Percentiles rank a stretch among this genome's conserved stretches.
Conservation (phyloP, 2,113 vertebrate species). For the Indicator maculatus region DNA sequence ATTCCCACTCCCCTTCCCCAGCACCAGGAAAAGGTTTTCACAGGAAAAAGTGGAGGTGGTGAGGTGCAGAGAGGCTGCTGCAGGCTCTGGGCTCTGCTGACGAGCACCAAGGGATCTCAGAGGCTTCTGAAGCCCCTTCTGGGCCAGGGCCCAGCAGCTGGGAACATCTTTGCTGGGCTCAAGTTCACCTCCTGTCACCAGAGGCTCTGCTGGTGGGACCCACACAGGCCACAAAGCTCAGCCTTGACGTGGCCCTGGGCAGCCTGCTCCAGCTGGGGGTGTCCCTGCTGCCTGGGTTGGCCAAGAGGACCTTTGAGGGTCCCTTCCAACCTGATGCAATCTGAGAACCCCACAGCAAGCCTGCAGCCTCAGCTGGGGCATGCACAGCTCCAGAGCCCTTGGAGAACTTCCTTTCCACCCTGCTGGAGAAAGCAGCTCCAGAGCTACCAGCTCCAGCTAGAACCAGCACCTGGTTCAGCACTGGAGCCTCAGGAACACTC, state of each 20-base stretch:
- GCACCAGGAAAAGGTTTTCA: neutral
- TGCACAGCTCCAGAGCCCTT: neutral
- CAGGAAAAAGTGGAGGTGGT: neutral
- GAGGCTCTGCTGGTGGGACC: fast-evolving
- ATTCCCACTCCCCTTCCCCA: neutral
- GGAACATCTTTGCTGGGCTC: fast-evolving
- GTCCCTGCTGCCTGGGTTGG: too few relatives aligned
- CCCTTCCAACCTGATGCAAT: too few relatives aligned
- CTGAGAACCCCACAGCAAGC: too few relatives aligned
- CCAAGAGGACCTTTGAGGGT: too few relatives aligned
- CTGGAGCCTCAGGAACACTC: neutral
- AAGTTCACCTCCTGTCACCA: neutral
- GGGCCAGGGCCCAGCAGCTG: neutral
- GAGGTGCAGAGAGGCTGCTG: neutral
- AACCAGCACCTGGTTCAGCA: neutral
- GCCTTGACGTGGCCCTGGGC: too few relatives aligned
- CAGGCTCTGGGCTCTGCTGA: neutral
- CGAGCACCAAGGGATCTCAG: fast-evolving
- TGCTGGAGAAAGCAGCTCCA: neutral
- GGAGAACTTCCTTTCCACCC: neutral
- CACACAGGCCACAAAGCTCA: neutral
- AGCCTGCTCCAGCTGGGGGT: too few relatives aligned
- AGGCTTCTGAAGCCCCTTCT: neutral
- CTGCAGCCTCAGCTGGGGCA: neutral
- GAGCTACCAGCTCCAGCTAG: neutral